Evolutionary conservation across 2,888 invertebrate species (phyloP), one percentile per base, ranked within the genome.

Genomic region (Vesta saturnalis): DNA sequence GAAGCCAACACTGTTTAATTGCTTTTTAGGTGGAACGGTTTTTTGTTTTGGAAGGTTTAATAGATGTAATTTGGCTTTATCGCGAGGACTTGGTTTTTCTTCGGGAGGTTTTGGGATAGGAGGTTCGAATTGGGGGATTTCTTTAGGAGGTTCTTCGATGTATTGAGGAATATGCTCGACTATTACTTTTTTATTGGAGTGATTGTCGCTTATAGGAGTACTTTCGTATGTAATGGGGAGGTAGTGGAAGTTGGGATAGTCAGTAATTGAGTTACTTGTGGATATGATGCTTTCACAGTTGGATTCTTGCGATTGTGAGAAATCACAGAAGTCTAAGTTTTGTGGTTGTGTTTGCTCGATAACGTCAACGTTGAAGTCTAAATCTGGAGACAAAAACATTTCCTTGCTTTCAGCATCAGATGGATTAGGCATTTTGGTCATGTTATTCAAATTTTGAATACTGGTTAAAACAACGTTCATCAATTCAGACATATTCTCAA

Each of bases 401-500:
- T 35, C 56, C 14, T 30, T 35, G 21, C 23, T n/a, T 3, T 56
- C 23, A 1, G 23, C 15, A 12, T 56, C 56, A n/a, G 22, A n/a
- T 35, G 22, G 56, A 1, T 14, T 30, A 14, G 23, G 56, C 6
- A 8, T 14, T 30, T 30, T 55, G 0, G 63, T 35, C 46, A 68
- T 68, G 14, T 64, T 49, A 22, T 68, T 68, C 22, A 68, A 57
- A 23, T 68, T 64, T 21, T 64, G 60, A 23, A 64, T 64, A 14
- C 60, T 60, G 5, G 47, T 63, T 18, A 60, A 14, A 39, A 68
- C 66, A 12, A 22, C 56, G 16, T 60, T 68, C 68, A 68, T 68
- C n/a, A 68, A 43, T 30, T 68, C 64, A n/a, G 49, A 60, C 68
- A 68, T 68, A 52, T 64, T 64, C 52, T 68, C 68, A 1, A 60